phyloP scores from a whole-genome alignment of 2,888 invertebrate genomes.

The Dromius quadrimaculatus region DNA sequence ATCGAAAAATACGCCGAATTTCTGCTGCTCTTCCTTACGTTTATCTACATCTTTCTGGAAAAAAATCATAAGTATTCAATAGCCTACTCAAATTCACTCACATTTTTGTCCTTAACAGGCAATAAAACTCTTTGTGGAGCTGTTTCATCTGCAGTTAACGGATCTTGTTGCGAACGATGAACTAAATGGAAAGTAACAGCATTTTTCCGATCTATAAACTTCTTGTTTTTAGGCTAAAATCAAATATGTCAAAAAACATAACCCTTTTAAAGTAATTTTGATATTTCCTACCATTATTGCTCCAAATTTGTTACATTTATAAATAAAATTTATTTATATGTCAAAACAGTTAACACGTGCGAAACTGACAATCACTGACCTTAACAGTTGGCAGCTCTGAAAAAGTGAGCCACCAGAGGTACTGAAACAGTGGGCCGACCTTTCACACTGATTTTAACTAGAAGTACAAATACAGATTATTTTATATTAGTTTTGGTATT shows the following conservation, averaged over 20 bases:
- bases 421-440: neutral
- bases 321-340: neutral
- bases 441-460: neutral
- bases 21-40: constrained; percentile 78
- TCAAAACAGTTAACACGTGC: constrained; percentile 27
- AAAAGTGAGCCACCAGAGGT: neutral
- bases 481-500: constrained; percentile 2
- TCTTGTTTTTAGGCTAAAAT: constrained; percentile 76
- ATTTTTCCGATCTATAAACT: constrained; percentile 92
- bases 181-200: constrained; percentile 93
- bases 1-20: constrained; percentile 93
- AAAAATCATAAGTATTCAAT: constrained; percentile 33
- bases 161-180: constrained; percentile 94
- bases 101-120: constrained; percentile 67
- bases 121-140: constrained; percentile 90
- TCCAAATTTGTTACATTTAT: neutral
- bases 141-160: constrained; percentile 86
- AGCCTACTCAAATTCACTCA: no score
- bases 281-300: neutral
- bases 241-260: constrained; percentile 40
- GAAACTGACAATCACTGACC: no score
- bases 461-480: no score
- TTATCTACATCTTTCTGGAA: constrained; percentile 66
- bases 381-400: constrained; percentile 3
- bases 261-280: neutral